Evolutionary conservation across 1,140 invertebrate genomes (phyloP).

Genomic region (Pachyrhynchus sulphureomaculatus): DNA sequence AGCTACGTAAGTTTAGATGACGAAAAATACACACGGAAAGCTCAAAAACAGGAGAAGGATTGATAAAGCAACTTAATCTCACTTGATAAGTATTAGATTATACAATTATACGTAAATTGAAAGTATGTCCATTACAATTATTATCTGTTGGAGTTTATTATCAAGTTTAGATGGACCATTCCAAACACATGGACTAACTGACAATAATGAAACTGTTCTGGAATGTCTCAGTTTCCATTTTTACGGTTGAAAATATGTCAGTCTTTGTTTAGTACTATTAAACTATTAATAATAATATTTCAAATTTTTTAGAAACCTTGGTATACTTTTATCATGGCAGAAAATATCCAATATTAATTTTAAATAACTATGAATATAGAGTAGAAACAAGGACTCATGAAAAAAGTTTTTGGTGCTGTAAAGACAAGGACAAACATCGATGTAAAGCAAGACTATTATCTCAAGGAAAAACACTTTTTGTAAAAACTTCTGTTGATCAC

Average conservation of each 20-base stretch:
- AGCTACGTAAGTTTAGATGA: no score
- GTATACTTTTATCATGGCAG: slow-evolving; percentile 5
- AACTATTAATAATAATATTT: background rate
- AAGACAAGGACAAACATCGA: background rate
- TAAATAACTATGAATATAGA: background rate
- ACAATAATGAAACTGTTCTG: no score
- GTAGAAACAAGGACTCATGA: background rate
- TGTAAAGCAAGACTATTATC: slow-evolving; percentile 15
- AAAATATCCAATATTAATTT: slow-evolving; percentile 14
- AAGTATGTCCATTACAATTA: no score
- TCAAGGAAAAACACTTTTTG: background rate
- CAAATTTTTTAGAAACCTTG: background rate
- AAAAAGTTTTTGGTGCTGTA: slow-evolving; percentile 13
- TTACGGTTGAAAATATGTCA: background rate
- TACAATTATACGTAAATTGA: no score
- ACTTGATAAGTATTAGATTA: no score
- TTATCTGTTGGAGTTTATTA: no score
- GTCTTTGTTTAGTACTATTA: background rate
- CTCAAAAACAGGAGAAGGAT: no score
- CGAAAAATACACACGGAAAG: no score
- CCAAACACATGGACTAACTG: no score
- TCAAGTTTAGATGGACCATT: no score
- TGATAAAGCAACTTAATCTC: no score
- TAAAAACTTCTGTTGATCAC: slow-evolving; percentile 4
- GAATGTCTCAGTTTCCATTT: no score